phyloP scores from a whole-genome alignment of 2,113 vertebrate species.

The Melospiza melodia region DNA sequence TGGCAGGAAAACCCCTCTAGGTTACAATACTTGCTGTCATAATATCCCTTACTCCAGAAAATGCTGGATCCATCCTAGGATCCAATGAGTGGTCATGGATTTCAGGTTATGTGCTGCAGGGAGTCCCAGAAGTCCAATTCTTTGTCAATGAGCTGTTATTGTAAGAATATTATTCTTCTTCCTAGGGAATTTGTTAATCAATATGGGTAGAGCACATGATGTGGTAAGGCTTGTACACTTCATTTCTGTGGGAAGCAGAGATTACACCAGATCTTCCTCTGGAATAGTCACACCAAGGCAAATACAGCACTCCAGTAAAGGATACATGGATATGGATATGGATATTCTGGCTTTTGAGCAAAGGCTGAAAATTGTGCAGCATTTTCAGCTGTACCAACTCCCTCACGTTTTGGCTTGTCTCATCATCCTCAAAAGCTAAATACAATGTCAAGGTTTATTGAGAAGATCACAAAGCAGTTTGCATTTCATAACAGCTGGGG shows the following conservation, averaged over 20 bases:
- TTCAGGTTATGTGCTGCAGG: not conserved
- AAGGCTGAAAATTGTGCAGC: not conserved
- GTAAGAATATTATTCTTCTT: not conserved
- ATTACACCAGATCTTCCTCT: not conserved
- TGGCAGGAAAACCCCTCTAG: not conserved
- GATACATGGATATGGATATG: not conserved
- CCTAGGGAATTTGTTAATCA: not conserved
- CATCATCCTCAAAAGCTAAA: not conserved
- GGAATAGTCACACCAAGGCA: not conserved
- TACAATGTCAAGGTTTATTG: not conserved
- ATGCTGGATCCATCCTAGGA: not conserved
- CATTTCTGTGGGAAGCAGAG: not conserved
- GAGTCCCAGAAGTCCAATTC: not conserved
- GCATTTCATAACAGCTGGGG: not conserved
- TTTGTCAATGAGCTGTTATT: not conserved
- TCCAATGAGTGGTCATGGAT: fast-evolving
- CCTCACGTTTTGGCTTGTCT: not conserved
- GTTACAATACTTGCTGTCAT: not conserved
- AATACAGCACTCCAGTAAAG: not conserved
- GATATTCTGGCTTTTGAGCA: not conserved
- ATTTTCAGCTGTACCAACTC: not conserved
- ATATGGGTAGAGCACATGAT: not conserved
- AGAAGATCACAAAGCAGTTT: conserved; percentile 28
- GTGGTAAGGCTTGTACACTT: not conserved
- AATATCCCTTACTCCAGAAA: not conserved